Evolutionary conservation across 2,888 invertebrate genomes (phyloP), one percentile per base, ranked within the genome.

Genomic region (Lypha dubia): DNA sequence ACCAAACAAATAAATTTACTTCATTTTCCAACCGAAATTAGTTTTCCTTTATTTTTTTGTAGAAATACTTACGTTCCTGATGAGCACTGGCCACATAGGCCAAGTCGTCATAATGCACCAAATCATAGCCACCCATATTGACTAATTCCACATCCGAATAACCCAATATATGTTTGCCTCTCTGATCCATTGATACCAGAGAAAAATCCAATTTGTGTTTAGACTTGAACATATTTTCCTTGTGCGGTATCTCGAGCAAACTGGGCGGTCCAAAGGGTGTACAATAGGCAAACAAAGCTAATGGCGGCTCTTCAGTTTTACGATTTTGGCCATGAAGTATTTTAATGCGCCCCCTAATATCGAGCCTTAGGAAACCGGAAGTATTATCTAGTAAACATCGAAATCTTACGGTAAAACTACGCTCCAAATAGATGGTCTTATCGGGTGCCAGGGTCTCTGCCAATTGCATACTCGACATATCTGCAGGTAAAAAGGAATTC

Each of bases 221-320:
- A 92, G 98, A 98, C 93, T 99, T 99, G 94, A 99, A 98, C 96
- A 99, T 99, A 88, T 99, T 97, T 93, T 99, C 99, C 92, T 99
- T 98, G 91, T 99, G 98, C 5, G 99, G 98, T 87, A 98, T 97
- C 93, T 99, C 99, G 79, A 99, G 94, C 70, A 99, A 93, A 79
- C 98, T 98, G 24, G 99, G 98, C 15, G 99, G 99, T 0, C 99
- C 99, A 90, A 99, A 99, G 0, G 99, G 99, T 3, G 99, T 99
- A 93, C 99, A 99, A 77, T 99, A 96, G 85, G 99, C 99, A 90
- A 99, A 99, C 71, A 99, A 93, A 1, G 98, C 99, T 90, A 99
- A 91, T 0, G 98, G 98, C 2, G 98, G 98, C 88, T 98, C 98
- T 91, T 98, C 98, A 5, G 96, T 96, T 92, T 98, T 98, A 88